Evolutionary conservation across 2,113 vertebrate species (phyloP), one percentile per base, ranked within the genome.

Genomic region (Aix galericulata): DNA sequence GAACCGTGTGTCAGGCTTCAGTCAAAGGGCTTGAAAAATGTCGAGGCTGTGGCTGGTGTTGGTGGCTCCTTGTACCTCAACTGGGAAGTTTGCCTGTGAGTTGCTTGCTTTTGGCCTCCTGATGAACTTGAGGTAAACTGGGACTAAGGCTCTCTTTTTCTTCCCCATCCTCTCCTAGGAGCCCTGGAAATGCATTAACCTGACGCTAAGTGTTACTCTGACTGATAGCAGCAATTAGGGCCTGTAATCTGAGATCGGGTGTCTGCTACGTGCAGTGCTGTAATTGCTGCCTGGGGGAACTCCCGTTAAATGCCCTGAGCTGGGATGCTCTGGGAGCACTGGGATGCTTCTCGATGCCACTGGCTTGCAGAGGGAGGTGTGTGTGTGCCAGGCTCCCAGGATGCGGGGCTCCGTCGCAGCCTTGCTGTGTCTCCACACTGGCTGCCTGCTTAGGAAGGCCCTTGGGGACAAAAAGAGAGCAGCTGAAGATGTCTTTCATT

Each of bases 131-230:
- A 73, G 14, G 34, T 56, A 75, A 93, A 69, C 17, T 46, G 66
- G 48, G 66, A 46, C 53, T 76, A 38, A 82, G 62, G 3, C 44
- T 93, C 52, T 34, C 22, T 88, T 71, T 94, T 58, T 46, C n/a
- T 72, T 75, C 38, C 32, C 8, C 4, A 2, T 72, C 6, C 13
- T 76, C 78, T 91, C 63, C 29, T 4, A 62, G 79, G 92, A 91
- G 71, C 42, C 9, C 34, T 82, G 75, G 48, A 32, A 93, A 44
- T 53, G 42, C 48, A 42, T 85, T 91, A 85, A 82, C n/a, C 31
- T 62, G 90, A 60, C 89, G 50, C 63, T 85, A 94, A 93, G 82
- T 88, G 78, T 93, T 85, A 44, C 56, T 27, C 10, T 94, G 92
- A 91, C 4, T 55, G 88, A 89, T 84, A 58, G 75, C 44, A 93